Evolutionary conservation across 2,113 vertebrate species (phyloP), one percentile per base, ranked within the genome.

Genomic region (Asarcornis scutulata): DNA sequence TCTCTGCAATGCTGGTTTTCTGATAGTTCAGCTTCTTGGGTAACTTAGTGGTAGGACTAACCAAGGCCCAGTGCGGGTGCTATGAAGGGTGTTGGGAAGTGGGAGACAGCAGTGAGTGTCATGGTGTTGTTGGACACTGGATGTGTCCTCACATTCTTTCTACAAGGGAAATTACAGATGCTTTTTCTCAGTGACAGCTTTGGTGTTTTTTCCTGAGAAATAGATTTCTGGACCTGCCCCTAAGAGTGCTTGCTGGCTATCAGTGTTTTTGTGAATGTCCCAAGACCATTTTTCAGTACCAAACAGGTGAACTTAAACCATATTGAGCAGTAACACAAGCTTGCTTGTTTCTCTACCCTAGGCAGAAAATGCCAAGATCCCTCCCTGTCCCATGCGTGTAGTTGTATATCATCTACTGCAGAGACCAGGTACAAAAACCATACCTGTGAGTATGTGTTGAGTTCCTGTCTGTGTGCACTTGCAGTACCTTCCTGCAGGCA

Each of bases 51-150:
- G 13, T 21, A 62, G 86, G 59, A 58, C 4, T 15, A 36, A n/a
- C 9, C 21, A 64, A 76, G 34, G 13, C 12, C 17, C 58, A 60
- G 26, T 0, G 2, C 11, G 29, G 25, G 17, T 52, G 25, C 18
- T 46, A 50, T 9, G 66, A 72, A 25, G 3, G 15, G 22, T 3
- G 0, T 21, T 42, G 11, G 22, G 38, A 44, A 66, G 6, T n/a
- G 20, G 18, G 7, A 50, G 9, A 5, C 25, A 75, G 36, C 6
- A 81, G 7, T 0, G 2, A 87, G 32, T 26, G 34, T 3, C 5
- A 6, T 0, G 2, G 20, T 8, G 3, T 7, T 79, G 21, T 46
- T 59, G 46, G n/a, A 31, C 15, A 17, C 9, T 9, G 7, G 3
- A 7, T 31, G 6, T 75, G 11, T 59, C 9, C 8, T 76, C 25